Conservation (phyloP, 2,113 vertebrate genomes). For the Bufo bufo region DNA sequence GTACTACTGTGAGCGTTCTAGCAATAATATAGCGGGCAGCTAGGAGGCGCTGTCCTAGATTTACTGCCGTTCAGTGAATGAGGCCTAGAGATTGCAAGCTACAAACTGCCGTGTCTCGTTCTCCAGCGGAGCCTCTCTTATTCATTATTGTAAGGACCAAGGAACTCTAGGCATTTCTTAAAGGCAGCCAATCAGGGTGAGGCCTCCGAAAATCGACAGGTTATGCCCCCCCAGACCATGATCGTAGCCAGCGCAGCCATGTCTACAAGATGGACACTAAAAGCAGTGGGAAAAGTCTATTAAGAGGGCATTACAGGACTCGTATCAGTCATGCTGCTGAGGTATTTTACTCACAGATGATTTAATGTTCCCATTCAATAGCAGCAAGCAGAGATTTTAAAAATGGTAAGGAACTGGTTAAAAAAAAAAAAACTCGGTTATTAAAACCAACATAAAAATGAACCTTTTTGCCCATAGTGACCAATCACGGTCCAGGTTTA, state of each 20-base stretch:
- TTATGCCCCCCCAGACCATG: no score
- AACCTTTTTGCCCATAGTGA: no score
- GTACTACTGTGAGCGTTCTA: constrained; percentile 16
- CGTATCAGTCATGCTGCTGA: no score
- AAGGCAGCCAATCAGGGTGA: not conserved
- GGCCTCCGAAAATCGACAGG: no score
- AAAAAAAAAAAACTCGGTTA: no score
- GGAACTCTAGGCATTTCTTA: not conserved
- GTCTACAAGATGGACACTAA: not conserved
- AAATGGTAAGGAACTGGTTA: no score
- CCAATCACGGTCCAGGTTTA: no score
- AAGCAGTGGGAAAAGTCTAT: not conserved
- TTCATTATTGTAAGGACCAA: not conserved
- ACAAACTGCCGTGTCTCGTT: not conserved
- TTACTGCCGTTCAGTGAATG: constrained; percentile 37
- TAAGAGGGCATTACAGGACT: no score
- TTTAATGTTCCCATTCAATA: no score
- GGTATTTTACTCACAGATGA: no score
- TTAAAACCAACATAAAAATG: no score
- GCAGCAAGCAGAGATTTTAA: no score
- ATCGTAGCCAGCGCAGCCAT: not conserved
- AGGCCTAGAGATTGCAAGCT: constrained; percentile 33
- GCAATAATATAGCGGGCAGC: constrained; percentile 25
- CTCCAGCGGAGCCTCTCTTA: not conserved
- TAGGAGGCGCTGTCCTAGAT: constrained; percentile 18